Evolutionary conservation across 2,113 vertebrate species (phyloP).

Genomic region (Elephantulus edwardii): DNA sequence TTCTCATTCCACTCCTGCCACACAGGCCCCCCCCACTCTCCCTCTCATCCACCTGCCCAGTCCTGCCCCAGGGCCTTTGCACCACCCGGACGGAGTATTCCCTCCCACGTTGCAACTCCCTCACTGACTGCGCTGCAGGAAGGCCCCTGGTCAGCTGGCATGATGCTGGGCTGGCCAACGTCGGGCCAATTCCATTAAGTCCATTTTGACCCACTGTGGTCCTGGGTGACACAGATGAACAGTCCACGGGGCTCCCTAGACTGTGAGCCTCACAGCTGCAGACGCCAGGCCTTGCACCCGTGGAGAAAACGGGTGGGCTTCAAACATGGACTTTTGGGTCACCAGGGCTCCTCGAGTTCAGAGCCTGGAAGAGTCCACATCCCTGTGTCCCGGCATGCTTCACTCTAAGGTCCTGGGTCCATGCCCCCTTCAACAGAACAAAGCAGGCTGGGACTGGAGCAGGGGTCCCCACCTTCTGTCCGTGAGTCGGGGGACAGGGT

Average conservation of each 20-base stretch:
- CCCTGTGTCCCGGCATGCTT: not conserved
- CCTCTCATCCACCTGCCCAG: not conserved
- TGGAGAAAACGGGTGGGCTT: not conserved
- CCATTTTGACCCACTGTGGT: too few species aligned
- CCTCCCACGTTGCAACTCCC: not conserved
- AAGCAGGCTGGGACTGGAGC: not conserved
- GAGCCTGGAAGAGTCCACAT: not conserved
- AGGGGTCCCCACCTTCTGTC: not conserved
- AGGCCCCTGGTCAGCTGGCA: too few species aligned
- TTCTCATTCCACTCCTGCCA: not conserved
- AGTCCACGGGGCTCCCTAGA: too few species aligned
- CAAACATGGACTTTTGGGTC: not conserved
- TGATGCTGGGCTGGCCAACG: not conserved
- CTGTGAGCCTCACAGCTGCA: not conserved
- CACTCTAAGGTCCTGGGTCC: not conserved
- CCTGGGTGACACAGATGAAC: not conserved
- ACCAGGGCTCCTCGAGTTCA: not conserved
- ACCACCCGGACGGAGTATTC: not conserved
- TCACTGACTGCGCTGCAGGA: not conserved
- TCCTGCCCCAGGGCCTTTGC: not conserved
- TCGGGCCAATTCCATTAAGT: too few species aligned
- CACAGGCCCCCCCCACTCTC: not conserved
- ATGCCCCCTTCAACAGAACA: not conserved
- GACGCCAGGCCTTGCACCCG: not conserved
- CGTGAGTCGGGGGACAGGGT: not conserved